Evolutionary conservation across 30 jellyfish, hydroid and myxozoan genomes (phyloP).

Genomic region (Pseudorhiza aurosa): DNA sequence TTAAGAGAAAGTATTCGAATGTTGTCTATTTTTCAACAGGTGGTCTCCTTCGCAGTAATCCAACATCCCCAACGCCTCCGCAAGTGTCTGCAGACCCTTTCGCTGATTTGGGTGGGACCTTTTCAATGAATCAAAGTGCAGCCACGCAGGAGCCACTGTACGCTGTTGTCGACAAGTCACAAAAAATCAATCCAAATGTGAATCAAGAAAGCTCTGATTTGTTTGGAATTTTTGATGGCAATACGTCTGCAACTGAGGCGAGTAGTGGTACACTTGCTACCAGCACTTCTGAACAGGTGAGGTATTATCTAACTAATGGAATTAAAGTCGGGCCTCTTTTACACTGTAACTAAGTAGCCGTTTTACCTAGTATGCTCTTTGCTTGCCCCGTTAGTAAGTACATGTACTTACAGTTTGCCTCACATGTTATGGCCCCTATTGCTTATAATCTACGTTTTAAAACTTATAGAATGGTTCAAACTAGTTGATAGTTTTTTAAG

Average conservation of each 20-base stretch:
- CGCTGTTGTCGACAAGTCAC: constrained; percentile 64
- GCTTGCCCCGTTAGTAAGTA: too few species aligned
- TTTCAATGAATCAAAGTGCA: constrained; percentile 11
- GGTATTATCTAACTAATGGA: too few species aligned
- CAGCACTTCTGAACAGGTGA: constrained; percentile 30
- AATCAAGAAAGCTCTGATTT: constrained; percentile 30
- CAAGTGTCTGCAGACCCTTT: constrained; percentile 37
- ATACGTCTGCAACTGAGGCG: constrained; percentile 10
- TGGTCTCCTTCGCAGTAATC: neutral
- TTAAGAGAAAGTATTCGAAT: too few species aligned
- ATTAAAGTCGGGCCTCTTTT: too few species aligned
- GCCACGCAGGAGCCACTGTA: constrained; percentile 68
- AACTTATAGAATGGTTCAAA: too few species aligned
- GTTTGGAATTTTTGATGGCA: constrained; percentile 49
- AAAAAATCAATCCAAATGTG: neutral
- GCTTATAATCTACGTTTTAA: too few species aligned
- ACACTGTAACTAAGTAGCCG: too few species aligned
- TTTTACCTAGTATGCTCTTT: too few species aligned
- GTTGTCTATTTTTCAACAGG: neutral
- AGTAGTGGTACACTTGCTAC: neutral
- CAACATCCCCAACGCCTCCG: constrained; percentile 21
- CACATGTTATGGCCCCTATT: too few species aligned
- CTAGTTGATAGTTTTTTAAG: too few species aligned
- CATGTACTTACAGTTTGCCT: too few species aligned
- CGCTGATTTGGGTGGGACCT: constrained; percentile 56